These are phyloP conservation scores for Zaprionus taronus DNA, from an alignment of 1,140 invertebrate genomes.

Conservation along the genomic window DNA sequence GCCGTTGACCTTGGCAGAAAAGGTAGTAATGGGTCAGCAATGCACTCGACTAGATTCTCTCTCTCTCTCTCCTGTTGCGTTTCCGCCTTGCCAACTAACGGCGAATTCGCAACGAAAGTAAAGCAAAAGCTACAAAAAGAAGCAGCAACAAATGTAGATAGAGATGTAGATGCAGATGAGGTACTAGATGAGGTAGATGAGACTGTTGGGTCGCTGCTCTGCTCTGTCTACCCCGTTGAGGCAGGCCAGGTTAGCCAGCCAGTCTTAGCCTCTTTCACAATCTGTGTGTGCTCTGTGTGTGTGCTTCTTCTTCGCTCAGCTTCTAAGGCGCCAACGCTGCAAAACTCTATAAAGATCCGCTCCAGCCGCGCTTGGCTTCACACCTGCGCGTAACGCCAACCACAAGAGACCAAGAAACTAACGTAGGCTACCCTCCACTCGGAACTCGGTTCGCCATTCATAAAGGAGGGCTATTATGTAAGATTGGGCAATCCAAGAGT, in stretches of 20 bases:
- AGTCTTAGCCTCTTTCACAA: constrained; percentile 40
- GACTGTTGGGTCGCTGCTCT: background rate
- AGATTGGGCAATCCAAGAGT: constrained; percentile 66
- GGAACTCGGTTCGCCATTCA: constrained; percentile 27
- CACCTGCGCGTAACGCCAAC: constrained; percentile 67
- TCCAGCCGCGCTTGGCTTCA: constrained; percentile 75
- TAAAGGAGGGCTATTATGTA: constrained; percentile 70
- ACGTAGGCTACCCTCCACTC: constrained; percentile 11
- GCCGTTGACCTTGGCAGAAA: constrained; percentile 73
- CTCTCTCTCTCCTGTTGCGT: constrained; percentile 28
- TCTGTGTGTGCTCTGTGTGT: constrained; percentile 8
- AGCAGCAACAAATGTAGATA: background rate
- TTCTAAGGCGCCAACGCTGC: constrained; percentile 19
- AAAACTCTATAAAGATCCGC: constrained; percentile 78
- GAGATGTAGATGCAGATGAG: constrained; percentile 3
- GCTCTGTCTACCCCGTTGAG: constrained; percentile 2
- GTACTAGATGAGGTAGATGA: background rate
- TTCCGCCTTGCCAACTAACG: constrained; percentile 62
- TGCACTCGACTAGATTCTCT: background rate
- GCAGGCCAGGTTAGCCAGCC: background rate
- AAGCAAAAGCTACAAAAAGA: constrained; percentile 48
- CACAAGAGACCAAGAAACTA: constrained; percentile 49
- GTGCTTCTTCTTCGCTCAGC: constrained; percentile 7
- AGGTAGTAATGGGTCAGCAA: constrained; percentile 55
- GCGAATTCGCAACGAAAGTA: constrained; percentile 66